Conservation (phyloP, 2,888 invertebrate species). For the Trichopria drosophilae region DNA sequence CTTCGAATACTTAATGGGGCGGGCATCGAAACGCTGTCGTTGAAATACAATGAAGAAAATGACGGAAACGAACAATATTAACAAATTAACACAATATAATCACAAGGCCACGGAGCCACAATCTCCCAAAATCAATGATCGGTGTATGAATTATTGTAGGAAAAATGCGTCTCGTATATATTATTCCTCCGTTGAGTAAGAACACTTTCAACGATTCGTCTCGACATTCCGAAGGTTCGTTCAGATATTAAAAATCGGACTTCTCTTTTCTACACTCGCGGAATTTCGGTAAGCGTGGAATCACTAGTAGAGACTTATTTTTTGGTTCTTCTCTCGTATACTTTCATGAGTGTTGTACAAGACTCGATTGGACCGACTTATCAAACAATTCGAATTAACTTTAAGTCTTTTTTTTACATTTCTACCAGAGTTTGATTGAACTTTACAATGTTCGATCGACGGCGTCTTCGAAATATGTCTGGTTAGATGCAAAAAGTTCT, state of each 20-base stretch:
- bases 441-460: constrained; percentile 22
- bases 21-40: too few relatives aligned
- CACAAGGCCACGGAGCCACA: constrained; percentile 39
- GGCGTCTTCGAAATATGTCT: not conserved
- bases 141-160: too few relatives aligned
- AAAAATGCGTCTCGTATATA: too few relatives aligned
- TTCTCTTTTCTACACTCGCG: constrained; percentile 37
- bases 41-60: too few relatives aligned
- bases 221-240: too few relatives aligned
- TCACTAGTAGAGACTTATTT: constrained; percentile 36
- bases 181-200: too few relatives aligned
- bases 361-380: constrained; percentile 48
- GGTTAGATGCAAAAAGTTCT: constrained; percentile 3
- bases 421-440: constrained; percentile 17
- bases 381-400: constrained; percentile 48
- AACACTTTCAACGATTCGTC: too few relatives aligned
- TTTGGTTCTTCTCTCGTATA: constrained; percentile 50
- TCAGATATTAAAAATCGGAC: too few relatives aligned
- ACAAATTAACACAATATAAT: constrained; percentile 30
- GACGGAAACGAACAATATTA: too few relatives aligned
- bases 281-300: constrained; percentile 38
- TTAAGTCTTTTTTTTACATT: constrained; percentile 38
- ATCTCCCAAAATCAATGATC: constrained; percentile 35
- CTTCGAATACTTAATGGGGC: too few relatives aligned
- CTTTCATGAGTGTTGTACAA: constrained; percentile 50